phyloP scores from a whole-genome alignment of 1,140 invertebrate species.

The Mactra quadrangularis region DNA sequence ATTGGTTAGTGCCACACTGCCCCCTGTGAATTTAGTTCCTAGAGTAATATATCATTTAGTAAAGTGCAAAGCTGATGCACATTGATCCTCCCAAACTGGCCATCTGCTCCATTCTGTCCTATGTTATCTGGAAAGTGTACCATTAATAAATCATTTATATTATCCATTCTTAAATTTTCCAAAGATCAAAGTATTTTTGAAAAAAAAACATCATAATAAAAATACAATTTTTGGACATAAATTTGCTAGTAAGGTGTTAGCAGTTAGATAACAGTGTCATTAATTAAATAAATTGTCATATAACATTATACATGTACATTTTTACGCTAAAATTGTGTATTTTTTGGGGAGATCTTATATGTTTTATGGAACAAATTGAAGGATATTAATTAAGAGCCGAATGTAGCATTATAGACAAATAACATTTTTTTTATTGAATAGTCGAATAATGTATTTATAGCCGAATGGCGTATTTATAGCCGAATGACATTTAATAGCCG shows the following conservation, averaged over 20 bases:
- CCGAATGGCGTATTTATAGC: too few species aligned
- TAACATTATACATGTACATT: too few species aligned
- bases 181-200: slow-evolving; percentile 1
- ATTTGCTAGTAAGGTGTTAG: slow-evolving; percentile 1
- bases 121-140: background rate
- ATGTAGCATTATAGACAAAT: too few species aligned
- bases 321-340: too few species aligned
- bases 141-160: background rate
- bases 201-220: background rate
- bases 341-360: too few species aligned
- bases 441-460: too few species aligned
- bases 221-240: background rate
- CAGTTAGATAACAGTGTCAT: background rate
- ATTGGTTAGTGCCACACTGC: slow-evolving; percentile 48
- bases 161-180: background rate
- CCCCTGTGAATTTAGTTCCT: slow-evolving; percentile 27
- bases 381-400: too few species aligned
- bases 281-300: too few species aligned
- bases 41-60: slow-evolving; percentile 1
- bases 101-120: slow-evolving; percentile 2
- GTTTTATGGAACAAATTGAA: too few species aligned
- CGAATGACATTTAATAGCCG: too few species aligned
- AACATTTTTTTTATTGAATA: too few species aligned
- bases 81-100: background rate
- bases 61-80: background rate